phyloP scores from a whole-genome alignment of 2,113 vertebrate genomes.

The Himantopus leucocephalus region DNA sequence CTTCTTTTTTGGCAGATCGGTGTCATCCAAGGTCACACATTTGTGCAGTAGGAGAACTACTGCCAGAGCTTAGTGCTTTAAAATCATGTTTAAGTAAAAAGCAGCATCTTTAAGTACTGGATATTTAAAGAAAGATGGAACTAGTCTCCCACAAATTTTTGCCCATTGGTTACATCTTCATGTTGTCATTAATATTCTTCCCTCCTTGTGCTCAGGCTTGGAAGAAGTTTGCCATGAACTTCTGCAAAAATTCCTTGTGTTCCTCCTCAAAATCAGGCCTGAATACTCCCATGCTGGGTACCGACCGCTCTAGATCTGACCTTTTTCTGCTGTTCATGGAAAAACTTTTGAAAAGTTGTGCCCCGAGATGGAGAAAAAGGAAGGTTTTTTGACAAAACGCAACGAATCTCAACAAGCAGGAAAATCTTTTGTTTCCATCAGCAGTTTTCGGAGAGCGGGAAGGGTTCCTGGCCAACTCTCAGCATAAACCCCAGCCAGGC shows the following conservation, averaged over 20 bases:
- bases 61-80: not conserved
- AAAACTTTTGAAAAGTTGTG: not conserved
- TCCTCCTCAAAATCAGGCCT: not conserved
- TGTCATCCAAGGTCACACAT: slow-evolving; percentile 46
- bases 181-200: not conserved
- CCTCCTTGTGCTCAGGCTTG: not conserved
- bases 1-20: not conserved
- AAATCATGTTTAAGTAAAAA: not conserved
- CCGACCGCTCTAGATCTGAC: accelerated
- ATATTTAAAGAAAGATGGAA: not conserved
- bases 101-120: not conserved
- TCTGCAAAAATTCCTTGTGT: not conserved
- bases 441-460: not conserved
- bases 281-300: not conserved
- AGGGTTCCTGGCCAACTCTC: not conserved
- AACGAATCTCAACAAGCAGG: not conserved
- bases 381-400: not conserved
- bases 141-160: not conserved
- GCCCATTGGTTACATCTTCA: not conserved
- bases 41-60: not conserved
- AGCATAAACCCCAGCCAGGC: not conserved
- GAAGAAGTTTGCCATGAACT: not conserved
- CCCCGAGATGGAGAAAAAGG: not conserved
- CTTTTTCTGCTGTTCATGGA: not conserved
- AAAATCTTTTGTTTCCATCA: not conserved